Evolutionary conservation across 2,888 invertebrate species (phyloP).

Genomic region (Agapostemon virescens): DNA sequence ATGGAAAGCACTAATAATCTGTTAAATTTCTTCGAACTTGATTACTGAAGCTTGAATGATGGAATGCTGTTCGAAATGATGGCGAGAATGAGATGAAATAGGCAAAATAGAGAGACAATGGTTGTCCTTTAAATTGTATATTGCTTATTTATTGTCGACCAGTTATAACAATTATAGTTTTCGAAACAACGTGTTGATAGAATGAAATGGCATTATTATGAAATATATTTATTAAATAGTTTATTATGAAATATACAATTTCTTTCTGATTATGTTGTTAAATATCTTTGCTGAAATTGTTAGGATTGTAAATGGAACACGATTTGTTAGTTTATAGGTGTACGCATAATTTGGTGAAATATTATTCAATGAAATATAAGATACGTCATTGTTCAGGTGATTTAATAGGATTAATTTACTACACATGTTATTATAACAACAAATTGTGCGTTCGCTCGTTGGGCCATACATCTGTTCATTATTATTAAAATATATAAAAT

Average conservation of each 20-base stretch:
- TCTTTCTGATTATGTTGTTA: neutral
- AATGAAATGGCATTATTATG: too few species aligned
- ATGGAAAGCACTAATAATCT: neutral
- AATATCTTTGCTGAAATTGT: neutral
- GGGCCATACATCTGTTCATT: neutral
- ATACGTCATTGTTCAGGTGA: neutral
- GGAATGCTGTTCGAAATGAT: neutral
- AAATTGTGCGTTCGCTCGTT: neutral
- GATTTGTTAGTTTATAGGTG: neutral
- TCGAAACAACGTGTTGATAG: neutral
- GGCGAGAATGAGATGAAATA: too few species aligned
- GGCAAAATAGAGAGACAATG: too few species aligned
- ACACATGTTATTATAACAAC: neutral
- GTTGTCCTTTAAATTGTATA: too few species aligned
- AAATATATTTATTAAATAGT: too few species aligned
- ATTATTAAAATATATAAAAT: too few species aligned
- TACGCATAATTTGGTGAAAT: neutral
- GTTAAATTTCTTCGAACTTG: neutral
- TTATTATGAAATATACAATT: neutral
- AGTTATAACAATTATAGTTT: too few species aligned
- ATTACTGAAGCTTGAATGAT: neutral
- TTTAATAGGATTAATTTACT: conserved; percentile 1
- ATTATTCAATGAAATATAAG: conserved; percentile 1
- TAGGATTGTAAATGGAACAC: neutral
- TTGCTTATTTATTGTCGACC: too few species aligned